These are phyloP conservation scores for Pseudococcus longispinus DNA, from an alignment of 2,888 invertebrate genomes.

Conservation along the genomic window DNA sequence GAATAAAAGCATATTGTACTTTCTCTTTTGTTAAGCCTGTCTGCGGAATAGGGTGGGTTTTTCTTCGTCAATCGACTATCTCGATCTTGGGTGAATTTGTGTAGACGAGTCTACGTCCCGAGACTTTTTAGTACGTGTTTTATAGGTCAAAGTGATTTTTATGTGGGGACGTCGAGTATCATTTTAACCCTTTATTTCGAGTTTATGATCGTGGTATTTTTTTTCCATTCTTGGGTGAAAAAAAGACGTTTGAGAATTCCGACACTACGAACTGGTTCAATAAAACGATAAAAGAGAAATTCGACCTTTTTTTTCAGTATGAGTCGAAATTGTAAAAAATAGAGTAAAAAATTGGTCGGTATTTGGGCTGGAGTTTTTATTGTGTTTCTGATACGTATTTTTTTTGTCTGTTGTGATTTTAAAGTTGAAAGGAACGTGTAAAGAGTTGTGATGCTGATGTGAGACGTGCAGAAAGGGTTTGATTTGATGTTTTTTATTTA, in stretches of 20 bases:
- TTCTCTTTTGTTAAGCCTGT: background rate
- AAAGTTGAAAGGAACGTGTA: background rate
- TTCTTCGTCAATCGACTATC: background rate
- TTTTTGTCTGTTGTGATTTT: background rate
- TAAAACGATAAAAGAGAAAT: slow-evolving; percentile 31
- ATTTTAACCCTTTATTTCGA: background rate
- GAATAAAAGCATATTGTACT: background rate
- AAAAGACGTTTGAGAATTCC: background rate
- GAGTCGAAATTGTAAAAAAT: background rate
- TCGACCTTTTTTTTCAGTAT: background rate
- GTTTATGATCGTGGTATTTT: background rate
- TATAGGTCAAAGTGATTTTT: background rate
- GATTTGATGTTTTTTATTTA: background rate
- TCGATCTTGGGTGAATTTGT: background rate
- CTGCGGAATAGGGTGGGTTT: background rate
- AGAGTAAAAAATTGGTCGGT: background rate
- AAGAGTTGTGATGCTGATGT: background rate
- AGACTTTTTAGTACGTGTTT: background rate
- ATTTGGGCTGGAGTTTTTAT: background rate
- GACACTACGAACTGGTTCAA: background rate
- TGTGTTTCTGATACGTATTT: background rate
- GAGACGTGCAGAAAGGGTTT: background rate
- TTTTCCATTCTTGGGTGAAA: background rate
- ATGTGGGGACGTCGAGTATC: background rate
- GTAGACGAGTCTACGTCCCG: background rate